Evolutionary conservation across 1,140 invertebrate genomes (phyloP), one percentile per base, ranked within the genome.

Genomic region (Lordiphosa clarofinis): DNA sequence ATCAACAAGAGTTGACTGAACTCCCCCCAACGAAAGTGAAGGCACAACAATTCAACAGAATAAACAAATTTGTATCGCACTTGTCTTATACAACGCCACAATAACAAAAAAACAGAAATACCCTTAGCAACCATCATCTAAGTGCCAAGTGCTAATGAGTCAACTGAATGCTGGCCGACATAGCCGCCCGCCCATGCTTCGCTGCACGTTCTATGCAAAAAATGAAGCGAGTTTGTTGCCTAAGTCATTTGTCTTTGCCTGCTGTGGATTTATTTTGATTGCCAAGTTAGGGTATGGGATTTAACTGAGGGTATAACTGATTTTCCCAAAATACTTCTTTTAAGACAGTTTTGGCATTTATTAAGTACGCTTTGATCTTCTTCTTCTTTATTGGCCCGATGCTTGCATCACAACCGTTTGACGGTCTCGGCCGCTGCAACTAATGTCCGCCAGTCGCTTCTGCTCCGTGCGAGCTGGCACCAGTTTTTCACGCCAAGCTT

Each of bases 191-290:
- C 56, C 65, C 49, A 63, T 82, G 76, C 62, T 84, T 70, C 47
- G 68, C 19, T 84, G 78, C 78, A 84, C 78, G 78, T 84, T 79
- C 52, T 52, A 39, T 47, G 42, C 8, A 46, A 13, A 46, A 13
- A 46, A 59, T 31, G 28, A 8, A 0, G 31, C 43, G 31, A 46
- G 76, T 78, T 84, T 52, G 78, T 70, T 66, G 78, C 62, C 38
- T 56, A 82, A 82, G 78, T 82, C 78, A 66, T 84, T 84, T 82
- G 60, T 82, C 36, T 61, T 47, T 46, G 44, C 47, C 10, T n/a
- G 47, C 38, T 53, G 19, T 42, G n/a, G 15, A 52, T 44, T 39
- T 4, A 19, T 50, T 40, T 4, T 4, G 9, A n/a, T 31, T 8
- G 28, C 28, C 7, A 5, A 31, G 7, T 31, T 31, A 31, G 28